These are phyloP conservation scores for Oegoconia quadripuncta DNA, from an alignment of 2,888 invertebrate species.

Conservation along the genomic window DNA sequence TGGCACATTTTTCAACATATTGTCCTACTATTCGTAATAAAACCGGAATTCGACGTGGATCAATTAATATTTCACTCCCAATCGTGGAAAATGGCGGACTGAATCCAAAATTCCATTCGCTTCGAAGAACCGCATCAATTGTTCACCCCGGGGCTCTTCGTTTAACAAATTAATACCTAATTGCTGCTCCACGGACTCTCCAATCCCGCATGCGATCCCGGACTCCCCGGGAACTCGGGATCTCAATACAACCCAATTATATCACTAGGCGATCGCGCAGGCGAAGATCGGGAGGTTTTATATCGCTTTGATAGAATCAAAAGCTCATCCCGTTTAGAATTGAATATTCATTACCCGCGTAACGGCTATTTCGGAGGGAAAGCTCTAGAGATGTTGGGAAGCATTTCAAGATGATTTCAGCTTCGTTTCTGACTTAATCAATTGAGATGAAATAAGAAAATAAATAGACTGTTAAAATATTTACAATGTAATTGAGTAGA, in stretches of 20 bases:
- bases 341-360: slow-evolving; percentile 3
- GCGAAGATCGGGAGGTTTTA: neutral
- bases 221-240: slow-evolving; percentile 17
- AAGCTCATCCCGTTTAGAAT: neutral
- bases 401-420: neutral
- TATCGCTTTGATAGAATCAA: neutral
- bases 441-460: no score
- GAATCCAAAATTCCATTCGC: slow-evolving; percentile 21
- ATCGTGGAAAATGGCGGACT: slow-evolving; percentile 19
- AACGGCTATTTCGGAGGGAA: neutral
- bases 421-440: no score
- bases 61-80: slow-evolving; percentile 14
- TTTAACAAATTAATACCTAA: slow-evolving; percentile 50
- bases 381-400: neutral
- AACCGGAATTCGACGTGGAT: neutral
- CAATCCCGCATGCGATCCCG: slow-evolving; percentile 11
- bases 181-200: slow-evolving; percentile 27
- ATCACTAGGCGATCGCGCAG: slow-evolving; percentile 1
- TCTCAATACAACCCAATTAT: slow-evolving; percentile 33
- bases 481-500: no score
- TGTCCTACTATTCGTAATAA: neutral
- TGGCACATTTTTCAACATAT: no score
- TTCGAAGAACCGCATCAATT: slow-evolving; percentile 39
- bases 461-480: no score
- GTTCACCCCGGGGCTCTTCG: slow-evolving; percentile 35